Conservation (phyloP, 2,113 vertebrate species). For the Gnathonemus longibarbis region DNA sequence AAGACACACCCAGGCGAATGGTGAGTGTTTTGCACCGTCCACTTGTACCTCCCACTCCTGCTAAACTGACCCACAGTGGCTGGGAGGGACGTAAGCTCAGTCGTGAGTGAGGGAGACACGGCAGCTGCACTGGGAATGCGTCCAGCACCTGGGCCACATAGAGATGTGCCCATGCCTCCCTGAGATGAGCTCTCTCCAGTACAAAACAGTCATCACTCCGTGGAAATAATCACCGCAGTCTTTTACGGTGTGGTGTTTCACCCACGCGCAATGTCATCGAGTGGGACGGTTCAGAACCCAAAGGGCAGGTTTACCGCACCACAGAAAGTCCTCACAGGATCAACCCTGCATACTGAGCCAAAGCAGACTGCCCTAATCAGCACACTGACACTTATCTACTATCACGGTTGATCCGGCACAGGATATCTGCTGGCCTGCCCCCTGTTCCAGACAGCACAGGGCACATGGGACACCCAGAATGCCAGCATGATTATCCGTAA, state of each 20-base stretch:
- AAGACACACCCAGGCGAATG: not conserved
- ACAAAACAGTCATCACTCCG: conserved; percentile 1
- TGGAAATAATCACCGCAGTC: conserved; percentile 16
- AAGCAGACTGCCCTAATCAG: not conserved
- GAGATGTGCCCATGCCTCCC: not conserved
- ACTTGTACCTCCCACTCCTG: not conserved
- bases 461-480: not conserved
- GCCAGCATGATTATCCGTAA: not conserved
- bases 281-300: not conserved
- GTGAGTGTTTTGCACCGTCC: too few relatives aligned
- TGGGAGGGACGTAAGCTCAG: not conserved
- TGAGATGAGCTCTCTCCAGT: not conserved
- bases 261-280: not conserved
- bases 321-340: not conserved
- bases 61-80: not conserved
- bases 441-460: not conserved
- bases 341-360: not conserved
- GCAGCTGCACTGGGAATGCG: not conserved
- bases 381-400: not conserved
- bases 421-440: not conserved
- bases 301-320: not conserved
- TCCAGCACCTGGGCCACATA: not conserved
- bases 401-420: not conserved
- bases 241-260: not conserved
- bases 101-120: not conserved